Conservation (phyloP, 2,888 invertebrate genomes). For the Drosophila kanekoi region DNA sequence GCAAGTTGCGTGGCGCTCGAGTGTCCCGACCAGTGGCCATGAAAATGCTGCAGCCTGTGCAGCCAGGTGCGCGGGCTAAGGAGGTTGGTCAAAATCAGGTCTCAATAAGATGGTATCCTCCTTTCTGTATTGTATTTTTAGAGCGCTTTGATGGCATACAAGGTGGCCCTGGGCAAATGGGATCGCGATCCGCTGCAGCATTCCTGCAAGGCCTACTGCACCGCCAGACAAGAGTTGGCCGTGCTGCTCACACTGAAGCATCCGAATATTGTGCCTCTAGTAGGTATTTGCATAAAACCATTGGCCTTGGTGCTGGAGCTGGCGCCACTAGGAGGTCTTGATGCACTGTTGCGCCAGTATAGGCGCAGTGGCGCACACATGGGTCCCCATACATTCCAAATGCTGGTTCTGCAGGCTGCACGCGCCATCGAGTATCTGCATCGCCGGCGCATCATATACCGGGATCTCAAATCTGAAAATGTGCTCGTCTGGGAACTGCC, state of each 20-base stretch:
- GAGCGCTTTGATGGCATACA: conserved; percentile 85
- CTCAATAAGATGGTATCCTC: not conserved
- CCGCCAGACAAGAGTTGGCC: conserved; percentile 96
- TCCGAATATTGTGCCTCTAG: conserved; percentile 95
- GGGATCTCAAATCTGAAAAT: conserved; percentile 94
- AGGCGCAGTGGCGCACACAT: conserved; percentile 93
- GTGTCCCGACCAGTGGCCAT: conserved; percentile 92
- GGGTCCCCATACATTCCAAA: conserved; percentile 92
- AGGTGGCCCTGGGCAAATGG: conserved; percentile 94
- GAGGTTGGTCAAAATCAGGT: conserved; percentile 67
- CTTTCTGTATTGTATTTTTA: conserved; percentile 21
- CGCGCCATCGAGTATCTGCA: conserved; percentile 98
- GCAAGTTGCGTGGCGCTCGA: conserved; percentile 87
- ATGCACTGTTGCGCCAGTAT: conserved; percentile 93
- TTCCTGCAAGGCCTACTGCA: conserved; percentile 98
- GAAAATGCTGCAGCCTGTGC: conserved; percentile 98
- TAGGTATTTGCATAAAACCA: conserved; percentile 95
- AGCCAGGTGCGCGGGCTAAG: conserved; percentile 88
- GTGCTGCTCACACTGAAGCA: conserved; percentile 94
- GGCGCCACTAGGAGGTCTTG: conserved; percentile 95
- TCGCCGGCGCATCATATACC: conserved; percentile 95
- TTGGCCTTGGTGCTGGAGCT: conserved; percentile 94
- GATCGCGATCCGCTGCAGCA: conserved; percentile 96
- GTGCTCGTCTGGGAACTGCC: conserved; percentile 99
- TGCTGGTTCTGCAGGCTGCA: conserved; percentile 95